Percentiles rank a stretch among this genome's conserved stretches.
phyloP scores from a whole-genome alignment of 1,140 invertebrate genomes.

The Plutomurus gul region DNA sequence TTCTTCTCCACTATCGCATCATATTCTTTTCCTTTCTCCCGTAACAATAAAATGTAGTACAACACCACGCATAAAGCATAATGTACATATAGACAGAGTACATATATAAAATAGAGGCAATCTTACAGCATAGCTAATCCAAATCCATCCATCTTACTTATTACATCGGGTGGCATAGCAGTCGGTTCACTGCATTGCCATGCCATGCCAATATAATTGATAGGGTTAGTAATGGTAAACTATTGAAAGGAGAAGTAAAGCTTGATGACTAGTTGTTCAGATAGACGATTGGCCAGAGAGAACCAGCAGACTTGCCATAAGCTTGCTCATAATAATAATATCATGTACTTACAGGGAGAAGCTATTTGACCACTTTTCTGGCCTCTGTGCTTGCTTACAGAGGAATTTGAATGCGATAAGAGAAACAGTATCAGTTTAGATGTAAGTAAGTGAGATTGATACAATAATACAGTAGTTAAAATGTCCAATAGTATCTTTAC shows the following conservation, averaged over 20 bases:
- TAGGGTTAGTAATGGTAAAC: neutral
- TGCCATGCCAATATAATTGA: constrained; percentile 27
- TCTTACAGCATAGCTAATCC: constrained; percentile 39
- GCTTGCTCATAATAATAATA: no score
- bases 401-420: no score
- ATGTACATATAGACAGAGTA: neutral
- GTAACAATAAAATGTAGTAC: neutral
- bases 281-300: no score
- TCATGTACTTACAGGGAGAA: no score
- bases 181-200: no score
- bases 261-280: neutral
- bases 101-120: neutral
- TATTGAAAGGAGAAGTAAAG: neutral
- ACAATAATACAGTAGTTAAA: no score
- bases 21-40: neutral
- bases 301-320: no score
- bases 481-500: no score
- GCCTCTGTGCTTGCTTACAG: no score
- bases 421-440: no score
- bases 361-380: no score
- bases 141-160: constrained; percentile 49
- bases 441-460: no score
- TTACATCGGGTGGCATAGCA: constrained; percentile 35
- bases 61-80: neutral
- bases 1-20: neutral